Evolutionary conservation across 2,113 vertebrate genomes (phyloP).

Genomic region (Nothocercus nigrocapillus): DNA sequence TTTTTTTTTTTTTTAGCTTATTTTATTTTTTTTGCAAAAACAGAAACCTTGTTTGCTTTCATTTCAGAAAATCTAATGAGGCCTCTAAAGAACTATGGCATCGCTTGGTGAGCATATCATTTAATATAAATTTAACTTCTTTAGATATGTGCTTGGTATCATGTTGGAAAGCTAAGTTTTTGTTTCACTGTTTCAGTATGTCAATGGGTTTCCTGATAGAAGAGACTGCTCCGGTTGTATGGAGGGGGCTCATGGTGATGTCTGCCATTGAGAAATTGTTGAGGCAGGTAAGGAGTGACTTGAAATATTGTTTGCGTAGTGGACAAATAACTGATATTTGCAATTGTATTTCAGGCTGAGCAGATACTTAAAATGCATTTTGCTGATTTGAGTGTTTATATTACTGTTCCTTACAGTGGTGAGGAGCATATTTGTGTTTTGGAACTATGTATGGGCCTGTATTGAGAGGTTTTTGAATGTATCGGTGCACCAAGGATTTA

Average conservation of each 20-base stretch:
- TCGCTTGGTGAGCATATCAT: conserved; percentile 88
- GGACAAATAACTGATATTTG: neutral
- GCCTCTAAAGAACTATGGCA: conserved; percentile 93
- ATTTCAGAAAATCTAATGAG: conserved; percentile 92
- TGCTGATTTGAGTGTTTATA: neutral
- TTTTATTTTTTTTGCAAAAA: neutral
- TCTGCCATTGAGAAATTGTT: conserved; percentile 92
- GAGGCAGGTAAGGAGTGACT: conserved; percentile 84
- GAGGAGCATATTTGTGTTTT: neutral
- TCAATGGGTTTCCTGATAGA: conserved; percentile 98
- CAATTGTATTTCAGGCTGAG: neutral
- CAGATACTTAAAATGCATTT: neutral
- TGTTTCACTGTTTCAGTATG: conserved; percentile 85
- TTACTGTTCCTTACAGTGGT: neutral
- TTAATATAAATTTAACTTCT: conserved; percentile 40
- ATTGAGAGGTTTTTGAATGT: neutral
- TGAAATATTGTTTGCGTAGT: neutral
- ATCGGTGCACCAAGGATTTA: neutral
- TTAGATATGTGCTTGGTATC: conserved; percentile 11
- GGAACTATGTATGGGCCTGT: neutral
- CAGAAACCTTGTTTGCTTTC: conserved; percentile 25
- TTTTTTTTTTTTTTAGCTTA: neutral
- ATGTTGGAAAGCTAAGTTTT: conserved; percentile 7
- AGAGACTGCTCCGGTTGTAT: conserved; percentile 88
- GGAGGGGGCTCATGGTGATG: conserved; percentile 99